Conservation (phyloP, 1,140 invertebrate species). For the Drosophila arawakana region DNA sequence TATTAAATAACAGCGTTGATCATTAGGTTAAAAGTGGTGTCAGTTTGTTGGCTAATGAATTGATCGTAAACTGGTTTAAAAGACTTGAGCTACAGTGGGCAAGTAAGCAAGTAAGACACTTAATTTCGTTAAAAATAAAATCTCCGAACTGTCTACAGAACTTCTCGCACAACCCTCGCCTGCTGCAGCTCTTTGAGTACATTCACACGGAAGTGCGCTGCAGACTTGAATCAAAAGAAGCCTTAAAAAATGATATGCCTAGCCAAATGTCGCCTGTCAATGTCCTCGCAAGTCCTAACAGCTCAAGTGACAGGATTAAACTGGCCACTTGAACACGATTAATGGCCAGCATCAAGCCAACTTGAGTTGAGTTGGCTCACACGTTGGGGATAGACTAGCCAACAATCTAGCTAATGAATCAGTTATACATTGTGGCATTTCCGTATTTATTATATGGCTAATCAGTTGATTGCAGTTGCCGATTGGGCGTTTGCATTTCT, state of each 20-base stretch:
- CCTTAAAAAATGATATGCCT: conserved; percentile 54
- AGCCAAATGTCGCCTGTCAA: conserved; percentile 26
- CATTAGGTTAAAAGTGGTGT: conserved; percentile 11
- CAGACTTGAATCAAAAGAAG: conserved; percentile 45
- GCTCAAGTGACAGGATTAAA: conserved; percentile 71
- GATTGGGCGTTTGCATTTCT: not conserved
- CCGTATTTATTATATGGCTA: conserved; percentile 16
- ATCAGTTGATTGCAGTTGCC: conserved; percentile 12
- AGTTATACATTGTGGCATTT: conserved; percentile 12
- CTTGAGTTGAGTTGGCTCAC: not conserved
- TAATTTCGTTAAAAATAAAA: no score
- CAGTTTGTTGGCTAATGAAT: not conserved
- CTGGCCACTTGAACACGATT: conserved; percentile 78
- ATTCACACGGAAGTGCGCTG: conserved; percentile 62
- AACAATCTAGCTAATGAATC: conserved; percentile 17
- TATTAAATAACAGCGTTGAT: conserved; percentile 4
- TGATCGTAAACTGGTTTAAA: conserved; percentile 4
- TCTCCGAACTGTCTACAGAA: not conserved
- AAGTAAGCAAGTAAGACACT: no score
- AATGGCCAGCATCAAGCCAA: conserved; percentile 2
- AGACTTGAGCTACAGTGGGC: not conserved
- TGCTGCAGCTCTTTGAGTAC: conserved; percentile 30
- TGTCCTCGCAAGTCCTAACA: conserved; percentile 28
- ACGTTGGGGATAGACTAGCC: not conserved
- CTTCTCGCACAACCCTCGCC: conserved; percentile 36